Conservation (phyloP, 2,888 invertebrate species). For the Netelia fuscicornis region DNA sequence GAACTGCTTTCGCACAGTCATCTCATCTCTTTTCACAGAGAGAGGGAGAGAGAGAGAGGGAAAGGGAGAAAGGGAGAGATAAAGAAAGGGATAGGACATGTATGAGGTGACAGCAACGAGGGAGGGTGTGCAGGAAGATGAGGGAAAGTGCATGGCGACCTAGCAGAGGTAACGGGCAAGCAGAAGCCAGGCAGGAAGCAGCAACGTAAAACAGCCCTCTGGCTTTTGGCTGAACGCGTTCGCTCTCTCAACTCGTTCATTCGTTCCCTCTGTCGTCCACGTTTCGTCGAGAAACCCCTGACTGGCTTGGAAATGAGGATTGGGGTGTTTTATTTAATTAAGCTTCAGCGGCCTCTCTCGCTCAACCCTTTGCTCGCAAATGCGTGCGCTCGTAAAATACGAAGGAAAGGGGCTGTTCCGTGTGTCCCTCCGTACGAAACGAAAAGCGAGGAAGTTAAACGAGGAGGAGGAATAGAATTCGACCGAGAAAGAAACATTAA, state of each 20-base stretch:
- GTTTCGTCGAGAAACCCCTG: constrained; percentile 68
- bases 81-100: not conserved
- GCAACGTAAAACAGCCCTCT: constrained; percentile 60
- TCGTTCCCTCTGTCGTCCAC: constrained; percentile 63
- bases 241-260: constrained; percentile 65
- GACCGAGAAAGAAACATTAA: constrained; percentile 36
- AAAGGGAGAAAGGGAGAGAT: constrained; percentile 16
- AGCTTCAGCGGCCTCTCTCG: constrained; percentile 75
- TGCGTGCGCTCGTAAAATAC: constrained; percentile 49
- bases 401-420: constrained; percentile 28
- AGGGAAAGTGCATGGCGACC: constrained; percentile 63
- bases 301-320: constrained; percentile 75
- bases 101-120: constrained; percentile 55
- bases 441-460: constrained; percentile 27
- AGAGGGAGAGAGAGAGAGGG: not conserved
- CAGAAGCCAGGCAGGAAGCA: constrained; percentile 61
- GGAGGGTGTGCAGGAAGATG: constrained; percentile 44
- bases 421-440: constrained; percentile 3
- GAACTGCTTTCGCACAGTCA: constrained; percentile 29
- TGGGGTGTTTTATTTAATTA: constrained; percentile 82
- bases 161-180: constrained; percentile 43
- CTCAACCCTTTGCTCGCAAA: constrained; percentile 74
- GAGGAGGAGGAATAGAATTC: constrained; percentile 27
- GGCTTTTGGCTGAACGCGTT: constrained; percentile 73
- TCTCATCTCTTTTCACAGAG: not conserved